phyloP scores from a whole-genome alignment of 1,140 invertebrate genomes.

The Lysiphlebus fabarum region DNA sequence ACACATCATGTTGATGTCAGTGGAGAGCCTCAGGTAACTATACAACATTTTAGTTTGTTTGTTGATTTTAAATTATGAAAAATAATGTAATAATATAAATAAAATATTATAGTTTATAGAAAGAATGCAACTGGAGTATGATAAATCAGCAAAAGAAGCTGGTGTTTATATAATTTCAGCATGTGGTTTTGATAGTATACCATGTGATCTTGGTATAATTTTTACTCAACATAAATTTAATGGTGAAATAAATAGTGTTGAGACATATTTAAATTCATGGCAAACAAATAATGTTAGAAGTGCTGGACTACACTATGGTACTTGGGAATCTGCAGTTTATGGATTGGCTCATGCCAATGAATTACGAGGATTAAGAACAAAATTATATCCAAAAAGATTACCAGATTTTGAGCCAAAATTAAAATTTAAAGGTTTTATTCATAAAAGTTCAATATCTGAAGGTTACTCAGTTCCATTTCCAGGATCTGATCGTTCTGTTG shows the following conservation, averaged over 20 bases:
- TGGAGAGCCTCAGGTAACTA: slow-evolving; percentile 74
- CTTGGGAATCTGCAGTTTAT: slow-evolving; percentile 79
- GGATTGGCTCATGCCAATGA: slow-evolving; percentile 65
- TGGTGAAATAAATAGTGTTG: slow-evolving; percentile 70
- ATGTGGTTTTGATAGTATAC: slow-evolving; percentile 89
- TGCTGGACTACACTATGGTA: slow-evolving; percentile 67
- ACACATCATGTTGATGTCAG: slow-evolving; percentile 89
- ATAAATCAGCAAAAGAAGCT: slow-evolving; percentile 71
- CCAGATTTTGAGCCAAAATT: slow-evolving; percentile 64
- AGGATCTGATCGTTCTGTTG: slow-evolving; percentile 77
- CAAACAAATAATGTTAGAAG: slow-evolving; percentile 41
- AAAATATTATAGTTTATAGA: slow-evolving; percentile 72
- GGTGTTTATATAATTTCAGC: slow-evolving; percentile 81
- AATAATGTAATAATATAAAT: slow-evolving; percentile 12
- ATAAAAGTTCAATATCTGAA: slow-evolving; percentile 60
- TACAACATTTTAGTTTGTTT: slow-evolving; percentile 14
- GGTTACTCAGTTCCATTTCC: slow-evolving; percentile 77
- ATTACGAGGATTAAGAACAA: slow-evolving; percentile 60
- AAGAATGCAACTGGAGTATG: slow-evolving; percentile 77
- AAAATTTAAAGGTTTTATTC: slow-evolving; percentile 60
- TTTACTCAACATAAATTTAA: slow-evolving; percentile 72
- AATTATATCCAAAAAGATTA: slow-evolving; percentile 65
- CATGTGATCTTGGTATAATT: slow-evolving; percentile 78
- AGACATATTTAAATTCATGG: slow-evolving; percentile 63
- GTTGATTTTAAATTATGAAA: slow-evolving; percentile 15